Percentiles rank a stretch among this genome's conserved stretches.
Evolutionary conservation across 2,888 invertebrate genomes (phyloP).

Genomic region (Drosophila affinis): DNA sequence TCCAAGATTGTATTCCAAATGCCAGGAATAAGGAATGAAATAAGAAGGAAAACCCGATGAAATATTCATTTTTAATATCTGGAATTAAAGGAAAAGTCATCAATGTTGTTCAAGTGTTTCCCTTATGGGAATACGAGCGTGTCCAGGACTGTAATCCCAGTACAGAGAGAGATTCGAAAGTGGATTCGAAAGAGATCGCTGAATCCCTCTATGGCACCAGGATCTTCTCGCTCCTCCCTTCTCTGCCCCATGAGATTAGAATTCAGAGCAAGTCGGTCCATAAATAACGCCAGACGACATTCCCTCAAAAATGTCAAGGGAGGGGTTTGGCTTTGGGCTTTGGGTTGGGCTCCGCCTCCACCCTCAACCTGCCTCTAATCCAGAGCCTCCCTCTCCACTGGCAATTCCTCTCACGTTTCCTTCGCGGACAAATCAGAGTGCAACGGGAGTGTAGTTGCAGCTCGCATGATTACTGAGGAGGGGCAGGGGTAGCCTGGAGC

Average conservation of each 20-base stretch:
- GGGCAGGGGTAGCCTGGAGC: not conserved
- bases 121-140: no score
- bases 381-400: not conserved
- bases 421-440: slow-evolving; percentile 33
- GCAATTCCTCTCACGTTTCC: slow-evolving; percentile 35
- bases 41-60: no score
- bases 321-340: slow-evolving; percentile 13
- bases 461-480: not conserved
- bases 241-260: slow-evolving; percentile 7
- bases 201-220: not conserved
- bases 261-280: slow-evolving; percentile 38
- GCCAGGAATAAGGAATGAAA: no score
- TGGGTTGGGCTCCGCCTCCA: not conserved
- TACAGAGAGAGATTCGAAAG: no score
- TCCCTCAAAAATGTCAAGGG: slow-evolving; percentile 25
- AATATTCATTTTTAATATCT: no score
- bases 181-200: no score
- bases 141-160: no score
- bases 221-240: slow-evolving; percentile 4
- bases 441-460: not conserved
- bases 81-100: no score
- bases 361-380: not conserved
- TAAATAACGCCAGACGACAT: slow-evolving; percentile 27
- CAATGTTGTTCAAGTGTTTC: no score
- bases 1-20: no score